These are phyloP conservation scores for Pseudochromis fuscus DNA, from an alignment of 2,797 vertebrate genomes.

Conservation along the genomic window DNA sequence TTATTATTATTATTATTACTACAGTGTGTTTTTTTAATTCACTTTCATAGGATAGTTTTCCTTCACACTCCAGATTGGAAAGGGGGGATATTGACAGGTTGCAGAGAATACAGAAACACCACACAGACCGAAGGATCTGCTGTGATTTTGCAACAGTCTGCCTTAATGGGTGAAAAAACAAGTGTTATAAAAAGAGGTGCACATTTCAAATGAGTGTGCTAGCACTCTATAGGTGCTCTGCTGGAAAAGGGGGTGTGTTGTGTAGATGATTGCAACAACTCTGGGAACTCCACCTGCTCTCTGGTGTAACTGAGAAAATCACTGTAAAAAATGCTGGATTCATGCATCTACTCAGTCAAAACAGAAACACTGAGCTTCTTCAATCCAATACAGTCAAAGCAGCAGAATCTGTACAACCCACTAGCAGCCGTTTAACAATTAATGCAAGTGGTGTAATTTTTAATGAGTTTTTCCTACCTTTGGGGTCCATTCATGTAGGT, in stretches of 20 bases:
- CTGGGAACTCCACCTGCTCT: slow-evolving; percentile 1
- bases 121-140: slow-evolving; percentile 16
- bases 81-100: slow-evolving; percentile 24
- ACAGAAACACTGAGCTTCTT: background rate
- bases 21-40: background rate
- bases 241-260: background rate
- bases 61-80: slow-evolving; percentile 19
- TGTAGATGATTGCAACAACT: background rate
- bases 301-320: background rate
- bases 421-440: background rate
- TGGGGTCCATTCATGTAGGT: background rate
- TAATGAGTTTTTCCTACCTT: background rate
- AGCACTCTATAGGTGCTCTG: background rate
- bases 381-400: too few relatives aligned
- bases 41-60: background rate
- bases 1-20: too few relatives aligned
- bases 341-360: background rate
- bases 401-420: background rate
- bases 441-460: background rate
- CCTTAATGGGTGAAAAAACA: slow-evolving; percentile 15
- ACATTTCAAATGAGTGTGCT: slow-evolving; percentile 9
- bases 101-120: slow-evolving; percentile 24
- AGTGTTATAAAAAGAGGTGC: slow-evolving; percentile 23
- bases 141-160: slow-evolving; percentile 20
- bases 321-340: background rate